phyloP scores from a whole-genome alignment of 2,888 invertebrate species.

The Sylvicola cinctus region DNA sequence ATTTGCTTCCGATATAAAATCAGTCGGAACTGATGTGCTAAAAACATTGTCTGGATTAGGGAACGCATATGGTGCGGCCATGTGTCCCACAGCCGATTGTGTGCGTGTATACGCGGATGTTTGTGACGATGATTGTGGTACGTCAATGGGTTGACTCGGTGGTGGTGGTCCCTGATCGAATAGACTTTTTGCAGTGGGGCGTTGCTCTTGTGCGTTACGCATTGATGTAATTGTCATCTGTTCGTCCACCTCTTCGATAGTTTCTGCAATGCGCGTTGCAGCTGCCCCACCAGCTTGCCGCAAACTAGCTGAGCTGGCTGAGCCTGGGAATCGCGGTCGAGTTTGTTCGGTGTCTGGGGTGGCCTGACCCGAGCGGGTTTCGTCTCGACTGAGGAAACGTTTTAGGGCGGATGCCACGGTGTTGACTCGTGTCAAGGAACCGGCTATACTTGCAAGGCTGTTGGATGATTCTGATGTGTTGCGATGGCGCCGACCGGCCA shows the following conservation, averaged over 20 bases:
- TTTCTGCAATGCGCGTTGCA: constrained; percentile 40
- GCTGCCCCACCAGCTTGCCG: constrained; percentile 22
- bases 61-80: constrained; percentile 12
- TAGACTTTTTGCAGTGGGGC: constrained; percentile 41
- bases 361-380: constrained; percentile 29
- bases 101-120: constrained; percentile 17
- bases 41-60: constrained; percentile 22
- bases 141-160: constrained; percentile 41
- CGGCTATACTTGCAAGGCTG: constrained; percentile 24
- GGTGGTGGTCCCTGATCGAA: constrained; percentile 32
- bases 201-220: constrained; percentile 30
- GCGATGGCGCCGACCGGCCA: constrained; percentile 34
- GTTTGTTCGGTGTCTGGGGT: constrained; percentile 7
- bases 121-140: constrained; percentile 27
- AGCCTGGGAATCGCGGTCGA: constrained; percentile 20
- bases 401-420: constrained; percentile 53
- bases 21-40: constrained; percentile 20
- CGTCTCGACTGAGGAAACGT: constrained; percentile 56
- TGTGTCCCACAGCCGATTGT: constrained; percentile 16
- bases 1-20: neutral
- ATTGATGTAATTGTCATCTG: constrained; percentile 62
- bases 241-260: constrained; percentile 61
- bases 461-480: constrained; percentile 24
- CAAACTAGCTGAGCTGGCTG: constrained; percentile 21
- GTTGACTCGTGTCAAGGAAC: constrained; percentile 40